Percentiles rank a stretch among this genome's conserved stretches.
Evolutionary conservation across 1,140 invertebrate species (phyloP).

Genomic region (Micrasema longulum): DNA sequence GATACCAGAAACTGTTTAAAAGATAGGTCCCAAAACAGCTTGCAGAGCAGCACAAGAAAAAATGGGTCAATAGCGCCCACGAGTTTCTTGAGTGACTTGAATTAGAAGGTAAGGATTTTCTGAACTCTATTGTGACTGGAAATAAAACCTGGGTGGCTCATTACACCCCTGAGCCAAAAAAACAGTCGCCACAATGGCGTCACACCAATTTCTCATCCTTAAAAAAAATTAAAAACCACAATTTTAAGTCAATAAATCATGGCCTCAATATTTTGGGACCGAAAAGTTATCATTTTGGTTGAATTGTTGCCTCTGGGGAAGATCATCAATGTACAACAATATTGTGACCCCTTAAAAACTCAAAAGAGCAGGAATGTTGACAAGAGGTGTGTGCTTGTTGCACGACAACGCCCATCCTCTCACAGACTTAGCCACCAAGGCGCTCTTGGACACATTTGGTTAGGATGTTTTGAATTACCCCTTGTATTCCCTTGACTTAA

Average conservation of each 20-base stretch:
- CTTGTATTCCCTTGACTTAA: not conserved
- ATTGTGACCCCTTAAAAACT: not conserved
- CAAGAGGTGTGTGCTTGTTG: not conserved
- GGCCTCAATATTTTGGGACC: not conserved
- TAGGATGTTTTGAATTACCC: not conserved
- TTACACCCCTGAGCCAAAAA: not conserved
- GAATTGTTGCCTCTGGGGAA: not conserved
- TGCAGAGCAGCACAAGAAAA: too few relatives aligned
- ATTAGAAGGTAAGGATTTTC: conserved; percentile 14
- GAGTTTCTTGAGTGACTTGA: conserved; percentile 7
- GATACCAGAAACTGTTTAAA: too few relatives aligned
- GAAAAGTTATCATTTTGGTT: not conserved
- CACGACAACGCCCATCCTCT: conserved; percentile 9
- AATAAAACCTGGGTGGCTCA: not conserved
- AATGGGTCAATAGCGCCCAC: not conserved
- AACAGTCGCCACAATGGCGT: not conserved
- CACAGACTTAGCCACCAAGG: not conserved
- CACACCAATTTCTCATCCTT: not conserved
- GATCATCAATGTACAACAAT: not conserved
- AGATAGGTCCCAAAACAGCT: too few relatives aligned
- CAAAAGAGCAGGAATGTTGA: conserved; percentile 6
- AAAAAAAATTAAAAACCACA: not conserved
- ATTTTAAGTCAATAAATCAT: not conserved
- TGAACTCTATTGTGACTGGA: conserved; percentile 14
- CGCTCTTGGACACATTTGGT: not conserved